Conservation (phyloP, 2,113 vertebrate species). For the Gorilla gorilla region DNA sequence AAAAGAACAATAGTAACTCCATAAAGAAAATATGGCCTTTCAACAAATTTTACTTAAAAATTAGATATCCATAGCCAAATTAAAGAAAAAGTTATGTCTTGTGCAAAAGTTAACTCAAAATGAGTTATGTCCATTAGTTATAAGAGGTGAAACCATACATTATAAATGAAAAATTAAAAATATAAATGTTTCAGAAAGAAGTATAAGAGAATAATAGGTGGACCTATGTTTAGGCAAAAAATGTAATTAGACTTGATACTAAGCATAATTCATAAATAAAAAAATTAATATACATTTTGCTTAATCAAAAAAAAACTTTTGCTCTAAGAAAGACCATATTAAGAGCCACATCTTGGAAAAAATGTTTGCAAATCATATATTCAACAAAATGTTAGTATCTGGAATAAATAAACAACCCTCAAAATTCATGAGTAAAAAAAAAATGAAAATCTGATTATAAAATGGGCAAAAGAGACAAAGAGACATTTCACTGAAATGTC, state of each 20-base stretch:
- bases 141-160: background rate
- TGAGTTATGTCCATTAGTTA: background rate
- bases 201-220: background rate
- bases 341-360: background rate
- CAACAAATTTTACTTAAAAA: background rate
- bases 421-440: background rate
- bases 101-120: background rate
- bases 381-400: background rate
- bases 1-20: background rate
- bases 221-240: background rate
- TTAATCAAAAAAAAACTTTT: background rate
- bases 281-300: background rate
- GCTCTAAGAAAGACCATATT: background rate
- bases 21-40: background rate
- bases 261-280: background rate
- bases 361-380: background rate
- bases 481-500: background rate
- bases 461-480: background rate
- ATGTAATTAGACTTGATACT: background rate
- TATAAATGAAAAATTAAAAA: background rate
- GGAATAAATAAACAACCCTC: background rate
- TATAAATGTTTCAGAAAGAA: background rate
- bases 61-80: background rate
- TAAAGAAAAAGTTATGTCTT: no score
- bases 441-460: background rate